A percentile compares a stretch with the other conserved stretches of the same genome.
Evolutionary conservation across 2,888 invertebrate species (phyloP).

Genomic region (Panorpa germanica): DNA sequence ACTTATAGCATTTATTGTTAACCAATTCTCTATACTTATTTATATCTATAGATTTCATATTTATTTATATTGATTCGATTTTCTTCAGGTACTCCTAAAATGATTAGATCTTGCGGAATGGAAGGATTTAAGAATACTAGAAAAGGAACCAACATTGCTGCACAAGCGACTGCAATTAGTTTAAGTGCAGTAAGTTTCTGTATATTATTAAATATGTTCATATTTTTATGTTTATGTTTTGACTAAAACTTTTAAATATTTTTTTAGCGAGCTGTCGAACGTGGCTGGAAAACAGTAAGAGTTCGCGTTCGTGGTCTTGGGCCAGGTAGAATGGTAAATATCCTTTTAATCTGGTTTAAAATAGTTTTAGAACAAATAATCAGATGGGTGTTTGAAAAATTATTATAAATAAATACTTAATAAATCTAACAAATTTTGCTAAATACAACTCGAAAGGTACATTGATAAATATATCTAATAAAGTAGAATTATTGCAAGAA

Average conservation of each 20-base stretch:
- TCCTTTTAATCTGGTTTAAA: constrained; percentile 7
- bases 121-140: constrained; percentile 91
- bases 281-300: constrained; percentile 56
- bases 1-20: too few relatives aligned
- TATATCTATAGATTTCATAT: constrained; percentile 3
- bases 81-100: constrained; percentile 29
- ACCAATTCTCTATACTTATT: neutral
- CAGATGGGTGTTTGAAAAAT: neutral
- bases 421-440: neutral
- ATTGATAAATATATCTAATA: too few relatives aligned
- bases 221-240: constrained; percentile 10
- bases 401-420: constrained; percentile 3
- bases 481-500: too few relatives aligned
- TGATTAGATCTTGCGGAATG: constrained; percentile 60
- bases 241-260: constrained; percentile 6
- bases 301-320: constrained; percentile 70
- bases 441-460: constrained; percentile 2
- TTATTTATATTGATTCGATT: constrained; percentile 8
- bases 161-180: constrained; percentile 79
- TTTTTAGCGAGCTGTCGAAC: constrained; percentile 47
- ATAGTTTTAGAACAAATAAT: constrained; percentile 6
- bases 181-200: constrained; percentile 44
- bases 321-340: constrained; percentile 71
- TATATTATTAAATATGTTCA: constrained; percentile 8
- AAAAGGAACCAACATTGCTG: constrained; percentile 93